Base-by-base conservation (phyloP, 2,797 vertebrate genomes). In the Bovichtus diacanthus region DNA sequence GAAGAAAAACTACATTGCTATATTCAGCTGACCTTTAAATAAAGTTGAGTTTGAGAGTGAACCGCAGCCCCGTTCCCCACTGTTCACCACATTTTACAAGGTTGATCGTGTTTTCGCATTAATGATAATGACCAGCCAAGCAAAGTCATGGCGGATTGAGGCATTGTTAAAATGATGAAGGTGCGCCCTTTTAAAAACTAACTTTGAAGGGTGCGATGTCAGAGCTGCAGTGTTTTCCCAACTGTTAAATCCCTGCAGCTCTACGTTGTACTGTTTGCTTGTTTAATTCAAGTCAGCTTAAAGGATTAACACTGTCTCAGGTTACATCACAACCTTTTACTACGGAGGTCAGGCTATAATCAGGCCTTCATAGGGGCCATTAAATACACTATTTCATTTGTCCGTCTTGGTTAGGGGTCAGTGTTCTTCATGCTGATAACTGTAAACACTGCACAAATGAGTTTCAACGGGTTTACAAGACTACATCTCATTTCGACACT, bases 261-360 rank as follows among this genome's bases (percentile, higher is more conserved):
- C 15, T 2, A 36, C 55, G 5, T 56, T 19, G 65, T 54, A 82
- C 90, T 84, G 91, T 95, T 94, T 93, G 83, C 92, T 85, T 74
- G 79, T 86, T 93, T 90, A 87, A 93, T 92, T 92, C 79, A 80
- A 80, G 90, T 92, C 80, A 87, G 82, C 82, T 95, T 93, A 91
- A 92, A 88, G 89, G 90, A 94, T 95, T 95, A 95, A 66, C 84
- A 74, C 77, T 55, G 84, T 92, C 93, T 94, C 82, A 83, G 65
- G 83, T 93, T 93, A 88, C 90, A 90, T 90, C 82, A 34, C 85
- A 72, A 82, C 87, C 87, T 87, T 88, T 86, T 70, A 74, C 72
- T 56, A 29, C 74, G 4, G 51, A 88, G 87, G 89, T 91, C 63
- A 66, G 3, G 49, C 34, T 78, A 70, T 81, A 80, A 89, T 91